Conservation (phyloP, 2,797 vertebrate species). For the Echiichthys vipera region DNA sequence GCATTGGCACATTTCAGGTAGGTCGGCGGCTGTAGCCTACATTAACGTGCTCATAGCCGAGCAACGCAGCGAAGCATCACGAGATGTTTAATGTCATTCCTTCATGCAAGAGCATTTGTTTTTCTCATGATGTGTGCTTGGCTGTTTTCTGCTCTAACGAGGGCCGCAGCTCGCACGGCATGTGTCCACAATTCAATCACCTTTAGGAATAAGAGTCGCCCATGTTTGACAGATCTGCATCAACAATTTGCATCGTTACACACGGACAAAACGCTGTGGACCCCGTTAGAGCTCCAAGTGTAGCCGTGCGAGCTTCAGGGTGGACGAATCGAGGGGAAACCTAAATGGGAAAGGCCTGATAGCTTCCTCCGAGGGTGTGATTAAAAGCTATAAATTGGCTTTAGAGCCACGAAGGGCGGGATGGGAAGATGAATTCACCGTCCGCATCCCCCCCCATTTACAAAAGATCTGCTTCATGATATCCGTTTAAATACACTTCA, state of each 20-base stretch:
- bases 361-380: conserved; percentile 59
- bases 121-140: conserved; percentile 40
- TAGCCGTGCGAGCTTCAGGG: conserved; percentile 18
- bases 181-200: conserved; percentile 35
- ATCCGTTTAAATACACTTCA: background rate
- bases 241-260: conserved; percentile 44
- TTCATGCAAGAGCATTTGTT: conserved; percentile 12
- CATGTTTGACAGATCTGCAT: conserved; percentile 51
- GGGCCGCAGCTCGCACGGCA: conserved; percentile 71
- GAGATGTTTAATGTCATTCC: background rate
- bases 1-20: conserved; percentile 80
- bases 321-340: conserved; percentile 41
- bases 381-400: conserved; percentile 50
- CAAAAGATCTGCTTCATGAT: conserved; percentile 14
- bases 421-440: conserved; percentile 5
- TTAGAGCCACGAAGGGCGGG: conserved; percentile 36
- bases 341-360: conserved; percentile 62
- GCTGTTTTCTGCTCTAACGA: conserved; percentile 51
- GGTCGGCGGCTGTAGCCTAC: conserved; percentile 58
- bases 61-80: conserved; percentile 10
- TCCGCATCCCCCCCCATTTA: background rate
- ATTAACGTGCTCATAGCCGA: conserved; percentile 39
- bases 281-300: background rate
- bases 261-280: conserved; percentile 15
- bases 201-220: conserved; percentile 47